Percentiles rank a stretch among this genome's conserved stretches.
Evolutionary conservation across 2,113 vertebrate genomes (phyloP).

Genomic region (Physeter macrocephalus): DNA sequence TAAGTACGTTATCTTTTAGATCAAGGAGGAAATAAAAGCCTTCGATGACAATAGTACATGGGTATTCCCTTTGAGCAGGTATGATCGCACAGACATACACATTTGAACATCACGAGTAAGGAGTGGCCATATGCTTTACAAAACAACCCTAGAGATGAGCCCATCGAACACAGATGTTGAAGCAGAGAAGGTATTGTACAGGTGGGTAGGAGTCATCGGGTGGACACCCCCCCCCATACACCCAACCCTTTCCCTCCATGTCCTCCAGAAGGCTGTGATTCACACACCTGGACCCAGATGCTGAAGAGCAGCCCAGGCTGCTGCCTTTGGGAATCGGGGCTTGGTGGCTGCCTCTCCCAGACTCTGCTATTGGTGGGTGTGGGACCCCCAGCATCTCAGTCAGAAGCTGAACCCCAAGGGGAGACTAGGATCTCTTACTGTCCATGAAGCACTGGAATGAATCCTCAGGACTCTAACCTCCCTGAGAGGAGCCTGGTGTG

Average conservation of each 20-base stretch:
- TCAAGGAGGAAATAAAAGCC: neutral
- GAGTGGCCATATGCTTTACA: neutral
- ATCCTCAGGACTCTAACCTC: neutral
- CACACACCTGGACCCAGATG: neutral
- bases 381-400: neutral
- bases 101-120: neutral
- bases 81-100: too few relatives aligned
- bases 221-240: neutral
- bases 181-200: too few relatives aligned
- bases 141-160: neutral
- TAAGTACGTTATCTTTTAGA: neutral
- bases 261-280: neutral
- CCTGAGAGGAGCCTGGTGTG: neutral
- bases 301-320: neutral
- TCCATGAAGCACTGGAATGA: too few relatives aligned
- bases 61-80: neutral
- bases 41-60: neutral
- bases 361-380: too few relatives aligned
- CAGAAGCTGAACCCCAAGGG: neutral
- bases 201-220: neutral
- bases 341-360: neutral
- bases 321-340: neutral
- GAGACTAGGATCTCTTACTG: neutral
- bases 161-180: neutral
- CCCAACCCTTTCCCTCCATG: neutral